Evolutionary conservation across 2,888 invertebrate species (phyloP).

Genomic region (Drosophila testacea): DNA sequence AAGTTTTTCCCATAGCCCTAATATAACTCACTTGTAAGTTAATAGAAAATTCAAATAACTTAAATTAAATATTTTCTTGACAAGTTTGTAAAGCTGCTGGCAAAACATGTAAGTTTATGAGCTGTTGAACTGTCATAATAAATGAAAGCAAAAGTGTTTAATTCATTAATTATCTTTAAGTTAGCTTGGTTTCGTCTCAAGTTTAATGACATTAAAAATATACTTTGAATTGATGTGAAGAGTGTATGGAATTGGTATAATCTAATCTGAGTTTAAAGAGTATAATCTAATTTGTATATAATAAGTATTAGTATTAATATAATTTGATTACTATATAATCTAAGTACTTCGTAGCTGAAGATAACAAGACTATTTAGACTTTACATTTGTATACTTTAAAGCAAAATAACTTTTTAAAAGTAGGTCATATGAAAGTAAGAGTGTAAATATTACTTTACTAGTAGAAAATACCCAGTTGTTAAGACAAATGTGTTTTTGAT

Average conservation of each 20-base stretch:
- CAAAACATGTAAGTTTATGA: neutral
- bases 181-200: neutral
- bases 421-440: neutral
- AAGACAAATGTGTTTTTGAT: no score
- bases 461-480: neutral
- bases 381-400: neutral
- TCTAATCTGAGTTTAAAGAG: neutral
- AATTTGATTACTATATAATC: neutral
- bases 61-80: constrained; percentile 7
- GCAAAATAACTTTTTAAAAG: neutral
- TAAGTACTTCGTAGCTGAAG: neutral
- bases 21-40: neutral
- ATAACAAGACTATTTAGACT: neutral
- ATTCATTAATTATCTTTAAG: neutral
- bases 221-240: neutral
- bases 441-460: neutral
- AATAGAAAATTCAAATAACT: constrained; percentile 8
- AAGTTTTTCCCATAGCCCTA: constrained; percentile 11
- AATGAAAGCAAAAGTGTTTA: constrained; percentile 13
- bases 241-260: neutral
- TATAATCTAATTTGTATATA: neutral
- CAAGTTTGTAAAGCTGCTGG: neutral
- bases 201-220: constrained; percentile 1
- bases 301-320: neutral
- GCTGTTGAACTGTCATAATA: neutral